phyloP scores from a whole-genome alignment of 2,888 invertebrate genomes.

The Seira ritae region DNA sequence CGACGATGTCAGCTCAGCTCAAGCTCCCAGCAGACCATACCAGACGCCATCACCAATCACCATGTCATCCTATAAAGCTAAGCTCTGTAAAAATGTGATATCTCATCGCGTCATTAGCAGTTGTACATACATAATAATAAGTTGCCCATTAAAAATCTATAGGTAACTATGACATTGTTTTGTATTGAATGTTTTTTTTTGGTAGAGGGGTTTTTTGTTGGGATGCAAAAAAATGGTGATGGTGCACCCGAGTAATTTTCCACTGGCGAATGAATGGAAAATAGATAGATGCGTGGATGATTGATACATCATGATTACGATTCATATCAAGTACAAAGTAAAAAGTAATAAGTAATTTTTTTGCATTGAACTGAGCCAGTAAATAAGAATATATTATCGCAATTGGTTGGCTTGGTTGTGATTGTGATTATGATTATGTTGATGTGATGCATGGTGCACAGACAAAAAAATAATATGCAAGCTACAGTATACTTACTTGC shows the following conservation, averaged over 20 bases:
- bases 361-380: not conserved
- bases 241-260: not conserved
- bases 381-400: not conserved
- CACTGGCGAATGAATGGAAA: not conserved
- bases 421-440: not conserved
- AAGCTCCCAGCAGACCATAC: too few relatives aligned
- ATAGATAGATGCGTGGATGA: not conserved
- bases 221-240: not conserved
- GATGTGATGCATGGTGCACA: not conserved
- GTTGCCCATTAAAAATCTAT: too few relatives aligned
- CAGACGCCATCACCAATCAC: too few relatives aligned
- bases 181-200: too few relatives aligned
- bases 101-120: too few relatives aligned
- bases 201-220: not conserved
- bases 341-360: too few relatives aligned
- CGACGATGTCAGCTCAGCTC: too few relatives aligned
- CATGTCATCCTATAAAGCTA: too few relatives aligned
- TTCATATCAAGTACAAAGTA: not conserved
- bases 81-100: too few relatives aligned
- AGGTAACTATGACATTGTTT: too few relatives aligned
- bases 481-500: not conserved
- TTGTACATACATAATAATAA: too few relatives aligned
- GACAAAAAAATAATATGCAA: not conserved
- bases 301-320: not conserved
- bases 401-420: not conserved